phyloP scores from a whole-genome alignment of 2,888 invertebrate genomes.

The Trichacis sp. region DNA sequence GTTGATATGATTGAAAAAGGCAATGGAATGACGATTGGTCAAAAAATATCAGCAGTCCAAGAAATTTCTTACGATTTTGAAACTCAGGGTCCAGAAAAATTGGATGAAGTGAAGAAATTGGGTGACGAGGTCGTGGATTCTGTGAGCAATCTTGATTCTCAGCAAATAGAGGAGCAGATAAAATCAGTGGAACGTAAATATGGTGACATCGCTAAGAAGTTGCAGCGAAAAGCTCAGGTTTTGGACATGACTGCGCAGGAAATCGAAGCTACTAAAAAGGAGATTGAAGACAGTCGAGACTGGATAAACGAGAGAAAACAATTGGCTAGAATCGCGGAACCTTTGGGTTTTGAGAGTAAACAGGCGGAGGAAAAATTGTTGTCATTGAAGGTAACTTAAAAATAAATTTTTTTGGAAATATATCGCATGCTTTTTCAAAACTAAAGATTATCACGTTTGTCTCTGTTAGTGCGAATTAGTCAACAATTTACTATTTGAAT shows the following conservation, averaged over 20 bases:
- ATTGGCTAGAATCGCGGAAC: slow-evolving; percentile 76
- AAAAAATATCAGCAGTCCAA: slow-evolving; percentile 81
- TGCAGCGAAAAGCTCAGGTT: slow-evolving; percentile 86
- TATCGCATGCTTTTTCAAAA: too few relatives aligned
- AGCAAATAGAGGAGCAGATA: slow-evolving; percentile 91
- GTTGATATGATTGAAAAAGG: slow-evolving; percentile 88
- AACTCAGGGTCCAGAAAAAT: slow-evolving; percentile 76
- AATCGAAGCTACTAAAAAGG: slow-evolving; percentile 83
- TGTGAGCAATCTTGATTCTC: slow-evolving; percentile 88
- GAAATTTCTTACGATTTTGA: slow-evolving; percentile 82
- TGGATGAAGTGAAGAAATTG: slow-evolving; percentile 79
- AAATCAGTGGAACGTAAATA: slow-evolving; percentile 87
- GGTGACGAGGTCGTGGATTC: slow-evolving; percentile 81
- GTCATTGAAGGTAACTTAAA: slow-evolving; percentile 75
- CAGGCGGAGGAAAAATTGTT: slow-evolving; percentile 81
- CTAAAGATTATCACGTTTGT: too few relatives aligned
- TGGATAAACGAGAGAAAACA: slow-evolving; percentile 84
- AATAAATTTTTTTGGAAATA: too few relatives aligned
- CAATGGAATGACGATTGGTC: slow-evolving; percentile 83
- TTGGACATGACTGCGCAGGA: slow-evolving; percentile 87
- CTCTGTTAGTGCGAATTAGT: too few relatives aligned
- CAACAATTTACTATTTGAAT: too few relatives aligned
- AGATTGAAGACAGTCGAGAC: slow-evolving; percentile 82
- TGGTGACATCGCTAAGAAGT: slow-evolving; percentile 85
- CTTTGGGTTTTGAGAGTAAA: slow-evolving; percentile 82